A percentile compares a stretch with the other conserved stretches of the same genome.
Evolutionary conservation across 1,140 invertebrate genomes (phyloP).

Genomic region (Aphaenogaster rudis): DNA sequence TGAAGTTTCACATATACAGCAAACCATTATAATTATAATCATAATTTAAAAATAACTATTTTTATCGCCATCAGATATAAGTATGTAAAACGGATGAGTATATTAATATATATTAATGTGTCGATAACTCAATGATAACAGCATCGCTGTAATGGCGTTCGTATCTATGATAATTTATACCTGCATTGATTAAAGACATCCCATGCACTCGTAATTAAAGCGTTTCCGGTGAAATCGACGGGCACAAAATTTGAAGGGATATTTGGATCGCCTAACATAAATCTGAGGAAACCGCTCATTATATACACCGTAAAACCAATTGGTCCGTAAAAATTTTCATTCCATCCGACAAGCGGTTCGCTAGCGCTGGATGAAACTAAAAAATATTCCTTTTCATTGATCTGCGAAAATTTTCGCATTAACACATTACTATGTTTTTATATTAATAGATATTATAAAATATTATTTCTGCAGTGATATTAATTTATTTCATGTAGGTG

Average conservation of each 20-base stretch:
- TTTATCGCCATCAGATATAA: too few relatives aligned
- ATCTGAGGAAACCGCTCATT: too few relatives aligned
- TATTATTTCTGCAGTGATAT: too few relatives aligned
- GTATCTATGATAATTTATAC: conserved; percentile 72
- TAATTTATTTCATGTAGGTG: too few relatives aligned
- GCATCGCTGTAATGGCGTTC: conserved; percentile 83
- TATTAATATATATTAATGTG: too few relatives aligned
- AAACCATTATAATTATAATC: conserved; percentile 81
- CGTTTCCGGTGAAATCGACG: conserved; percentile 92
- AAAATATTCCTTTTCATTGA: not conserved
- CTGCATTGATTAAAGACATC: conserved; percentile 86
- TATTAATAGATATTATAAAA: too few relatives aligned
- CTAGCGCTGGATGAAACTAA: conserved; percentile 91
- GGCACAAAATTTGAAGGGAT: conserved; percentile 89
- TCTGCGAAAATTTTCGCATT: not conserved
- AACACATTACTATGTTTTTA: too few relatives aligned
- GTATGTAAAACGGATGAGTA: too few relatives aligned
- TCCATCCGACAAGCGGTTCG: conserved; percentile 91
- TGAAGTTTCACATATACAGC: too few relatives aligned
- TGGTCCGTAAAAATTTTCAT: conserved; percentile 93
- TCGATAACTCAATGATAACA: too few relatives aligned
- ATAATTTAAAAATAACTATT: too few relatives aligned
- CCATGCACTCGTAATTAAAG: conserved; percentile 92
- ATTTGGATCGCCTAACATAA: too few relatives aligned
- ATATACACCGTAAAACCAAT: conserved; percentile 86